phyloP scores from a whole-genome alignment of 2,113 vertebrate species.

The Oreochromis spilurus region DNA sequence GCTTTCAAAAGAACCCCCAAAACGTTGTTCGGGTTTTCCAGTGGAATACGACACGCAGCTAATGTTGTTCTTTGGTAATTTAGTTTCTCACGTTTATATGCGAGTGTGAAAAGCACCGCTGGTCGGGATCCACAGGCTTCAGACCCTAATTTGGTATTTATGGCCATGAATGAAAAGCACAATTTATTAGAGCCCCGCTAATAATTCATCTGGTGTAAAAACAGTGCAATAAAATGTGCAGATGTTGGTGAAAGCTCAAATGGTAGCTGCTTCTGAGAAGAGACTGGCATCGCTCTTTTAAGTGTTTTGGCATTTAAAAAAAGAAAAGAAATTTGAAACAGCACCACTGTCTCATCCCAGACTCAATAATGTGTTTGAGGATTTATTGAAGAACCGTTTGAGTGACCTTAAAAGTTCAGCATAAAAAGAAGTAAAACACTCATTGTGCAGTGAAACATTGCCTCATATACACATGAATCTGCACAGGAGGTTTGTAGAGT shows the following conservation, averaged over 20 bases:
- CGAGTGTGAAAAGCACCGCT: not conserved
- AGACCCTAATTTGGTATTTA: not conserved
- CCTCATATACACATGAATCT: not conserved
- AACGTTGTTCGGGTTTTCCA: not conserved
- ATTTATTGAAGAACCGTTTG: not conserved
- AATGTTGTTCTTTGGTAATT: not conserved
- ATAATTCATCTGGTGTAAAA: not conserved
- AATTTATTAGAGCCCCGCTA: not conserved
- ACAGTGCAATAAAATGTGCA: not conserved
- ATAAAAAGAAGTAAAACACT: not conserved
- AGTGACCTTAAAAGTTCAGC: conserved; percentile 1
- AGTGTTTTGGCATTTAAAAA: not conserved
- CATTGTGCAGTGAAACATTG: not conserved
- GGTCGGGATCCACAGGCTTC: not conserved
- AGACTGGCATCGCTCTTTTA: not conserved
- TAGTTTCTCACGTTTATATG: not conserved
- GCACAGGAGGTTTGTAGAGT: not conserved
- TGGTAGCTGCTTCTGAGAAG: not conserved
- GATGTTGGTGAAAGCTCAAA: not conserved
- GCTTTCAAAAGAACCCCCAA: accelerated
- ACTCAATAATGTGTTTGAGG: not conserved
- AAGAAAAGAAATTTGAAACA: not conserved
- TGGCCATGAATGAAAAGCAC: not conserved
- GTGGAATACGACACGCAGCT: not conserved
- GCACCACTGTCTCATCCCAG: not conserved